Evolutionary conservation across 37 sponge, comb jelly and placozoan genomes (phyloP).

Genomic region (Halichondria panicea): DNA sequence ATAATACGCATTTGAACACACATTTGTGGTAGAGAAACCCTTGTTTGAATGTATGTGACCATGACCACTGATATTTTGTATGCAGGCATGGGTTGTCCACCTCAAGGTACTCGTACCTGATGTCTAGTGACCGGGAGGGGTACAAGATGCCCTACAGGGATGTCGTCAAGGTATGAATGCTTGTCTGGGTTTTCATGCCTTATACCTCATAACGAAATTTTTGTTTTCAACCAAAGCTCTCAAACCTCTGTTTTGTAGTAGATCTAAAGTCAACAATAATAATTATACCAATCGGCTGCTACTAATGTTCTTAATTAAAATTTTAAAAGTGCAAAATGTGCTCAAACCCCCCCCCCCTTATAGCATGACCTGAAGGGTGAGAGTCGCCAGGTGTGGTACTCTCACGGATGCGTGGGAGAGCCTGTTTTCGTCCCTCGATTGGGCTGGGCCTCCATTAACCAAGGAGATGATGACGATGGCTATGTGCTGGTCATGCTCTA

Average conservation of each 20-base stretch:
- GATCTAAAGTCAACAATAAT: background rate
- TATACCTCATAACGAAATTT: background rate
- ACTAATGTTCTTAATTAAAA: background rate
- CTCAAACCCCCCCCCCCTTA: background rate
- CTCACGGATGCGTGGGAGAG: slow-evolving; percentile 86
- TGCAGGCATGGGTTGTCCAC: slow-evolving; percentile 61
- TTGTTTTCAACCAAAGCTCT: background rate
- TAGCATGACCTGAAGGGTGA: slow-evolving; percentile 57
- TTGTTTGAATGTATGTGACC: no score
- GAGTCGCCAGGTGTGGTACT: slow-evolving; percentile 81
- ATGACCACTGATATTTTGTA: background rate
- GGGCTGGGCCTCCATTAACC: slow-evolving; percentile 36
- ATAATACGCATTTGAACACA: background rate
- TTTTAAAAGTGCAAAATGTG: background rate
- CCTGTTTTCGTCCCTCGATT: slow-evolving; percentile 84
- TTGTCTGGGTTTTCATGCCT: background rate
- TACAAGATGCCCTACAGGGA: slow-evolving; percentile 87
- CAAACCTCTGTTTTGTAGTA: no score
- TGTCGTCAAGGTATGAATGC: slow-evolving; percentile 77
- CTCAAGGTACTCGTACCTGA: slow-evolving; percentile 78
- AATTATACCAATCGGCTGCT: background rate
- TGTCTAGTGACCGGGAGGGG: slow-evolving; percentile 86
- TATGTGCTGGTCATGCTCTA: slow-evolving; percentile 82
- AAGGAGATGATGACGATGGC: slow-evolving; percentile 86
- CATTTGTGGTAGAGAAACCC: slow-evolving; percentile 6